Evolutionary conservation across 1,140 invertebrate species (phyloP).

Genomic region (Lanistes nyassanus): DNA sequence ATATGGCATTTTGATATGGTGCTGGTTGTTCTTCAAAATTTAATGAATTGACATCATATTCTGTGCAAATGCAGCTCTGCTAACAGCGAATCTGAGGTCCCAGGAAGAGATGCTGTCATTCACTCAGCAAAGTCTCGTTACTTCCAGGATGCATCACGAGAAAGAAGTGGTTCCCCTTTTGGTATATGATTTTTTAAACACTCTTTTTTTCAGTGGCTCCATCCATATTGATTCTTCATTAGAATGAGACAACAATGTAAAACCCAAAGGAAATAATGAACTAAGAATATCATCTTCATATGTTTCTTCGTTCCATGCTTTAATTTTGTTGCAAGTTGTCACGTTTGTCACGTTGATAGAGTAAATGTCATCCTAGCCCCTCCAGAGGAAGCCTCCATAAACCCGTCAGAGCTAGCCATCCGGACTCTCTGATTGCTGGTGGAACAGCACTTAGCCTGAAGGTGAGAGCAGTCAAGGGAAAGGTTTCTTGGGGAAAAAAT

Average conservation of each 20-base stretch:
- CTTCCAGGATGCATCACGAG: conserved; percentile 54
- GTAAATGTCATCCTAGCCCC: conserved; percentile 37
- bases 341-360: neutral
- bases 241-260: no score
- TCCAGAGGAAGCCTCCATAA: conserved; percentile 51
- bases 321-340: neutral
- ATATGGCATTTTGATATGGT: neutral
- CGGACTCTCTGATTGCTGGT: conserved; percentile 59
- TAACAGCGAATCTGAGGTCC: conserved; percentile 56
- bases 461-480: conserved; percentile 43
- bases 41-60: neutral
- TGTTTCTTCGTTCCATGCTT: neutral
- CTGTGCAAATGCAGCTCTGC: conserved; percentile 16
- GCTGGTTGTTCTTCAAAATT: neutral
- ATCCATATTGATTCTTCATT: no score
- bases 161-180: conserved; percentile 59
- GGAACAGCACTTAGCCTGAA: conserved; percentile 63
- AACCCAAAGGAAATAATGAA: neutral
- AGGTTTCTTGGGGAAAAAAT: no score
- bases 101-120: conserved; percentile 54
- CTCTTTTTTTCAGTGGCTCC: conserved; percentile 2
- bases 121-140: conserved; percentile 52
- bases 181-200: conserved; percentile 46
- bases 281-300: neutral
- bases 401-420: conserved; percentile 63